These are phyloP conservation scores for Drosophila jambulina DNA, from an alignment of 1,140 invertebrate species.

Conservation along the genomic window DNA sequence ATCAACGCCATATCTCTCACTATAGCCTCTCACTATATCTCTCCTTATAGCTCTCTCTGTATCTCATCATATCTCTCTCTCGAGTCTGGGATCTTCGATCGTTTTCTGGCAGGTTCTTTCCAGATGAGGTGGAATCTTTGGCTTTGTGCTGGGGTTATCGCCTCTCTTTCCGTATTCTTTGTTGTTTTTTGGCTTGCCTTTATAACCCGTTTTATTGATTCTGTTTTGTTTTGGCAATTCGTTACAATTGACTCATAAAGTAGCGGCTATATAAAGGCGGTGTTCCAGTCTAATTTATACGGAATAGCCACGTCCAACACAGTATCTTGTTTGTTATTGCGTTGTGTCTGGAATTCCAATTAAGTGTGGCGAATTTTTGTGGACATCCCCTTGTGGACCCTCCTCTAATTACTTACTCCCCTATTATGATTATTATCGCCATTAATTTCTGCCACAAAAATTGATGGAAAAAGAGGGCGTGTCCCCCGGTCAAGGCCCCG, in stretches of 20 bases:
- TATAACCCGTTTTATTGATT: conserved; percentile 70
- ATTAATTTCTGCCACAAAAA: conserved; percentile 20
- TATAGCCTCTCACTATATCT: conserved; percentile 9
- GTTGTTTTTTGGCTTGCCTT: conserved; percentile 27
- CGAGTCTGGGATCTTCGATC: conserved; percentile 11
- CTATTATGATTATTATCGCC: conserved; percentile 26
- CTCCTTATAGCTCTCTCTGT: not conserved
- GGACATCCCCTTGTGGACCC: too few relatives aligned
- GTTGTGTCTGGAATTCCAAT: conserved; percentile 47
- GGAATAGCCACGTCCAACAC: conserved; percentile 13
- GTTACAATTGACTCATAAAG: conserved; percentile 71
- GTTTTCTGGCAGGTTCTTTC: conserved; percentile 50
- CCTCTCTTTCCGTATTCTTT: conserved; percentile 39
- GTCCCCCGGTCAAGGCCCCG: conserved; percentile 34
- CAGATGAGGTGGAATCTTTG: conserved; percentile 18
- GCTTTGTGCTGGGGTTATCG: conserved; percentile 29
- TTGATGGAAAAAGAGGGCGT: conserved; percentile 34
- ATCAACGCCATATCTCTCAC: not conserved
- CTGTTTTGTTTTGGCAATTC: conserved; percentile 72
- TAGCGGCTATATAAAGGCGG: conserved; percentile 28
- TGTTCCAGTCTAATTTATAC: conserved; percentile 40
- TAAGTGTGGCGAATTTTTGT: conserved; percentile 27
- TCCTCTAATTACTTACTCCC: conserved; percentile 9
- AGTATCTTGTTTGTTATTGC: conserved; percentile 39
- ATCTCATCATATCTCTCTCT: not conserved